phyloP scores from a whole-genome alignment of 2,797 vertebrate species.

The Furcifer pardalis region DNA sequence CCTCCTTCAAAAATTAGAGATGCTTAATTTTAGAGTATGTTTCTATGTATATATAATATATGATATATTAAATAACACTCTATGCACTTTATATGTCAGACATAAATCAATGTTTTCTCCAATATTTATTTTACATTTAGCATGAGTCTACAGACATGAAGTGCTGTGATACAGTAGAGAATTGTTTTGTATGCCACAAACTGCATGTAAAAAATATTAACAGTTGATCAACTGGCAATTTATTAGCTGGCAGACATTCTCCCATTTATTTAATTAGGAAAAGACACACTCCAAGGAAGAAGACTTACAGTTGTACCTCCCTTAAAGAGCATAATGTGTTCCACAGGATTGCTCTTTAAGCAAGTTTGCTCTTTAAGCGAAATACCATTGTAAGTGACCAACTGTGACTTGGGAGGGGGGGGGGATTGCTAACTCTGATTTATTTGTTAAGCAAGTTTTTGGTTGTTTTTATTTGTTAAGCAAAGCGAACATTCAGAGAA shows the following conservation, averaged over 20 bases:
- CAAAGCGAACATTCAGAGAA: too few relatives aligned
- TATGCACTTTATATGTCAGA: slow-evolving; percentile 24
- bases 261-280: slow-evolving; percentile 2
- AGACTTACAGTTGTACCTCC: too few relatives aligned
- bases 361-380: too few relatives aligned
- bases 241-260: slow-evolving; percentile 19
- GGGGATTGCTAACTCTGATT: too few relatives aligned
- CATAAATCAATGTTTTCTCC: slow-evolving; percentile 7
- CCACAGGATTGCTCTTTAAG: too few relatives aligned
- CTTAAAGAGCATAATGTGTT: too few relatives aligned
- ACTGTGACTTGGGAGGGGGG: too few relatives aligned
- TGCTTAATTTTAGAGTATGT: neutral
- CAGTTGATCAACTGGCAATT: neutral
- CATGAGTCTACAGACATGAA: slow-evolving; percentile 9
- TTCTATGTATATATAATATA: slow-evolving; percentile 36
- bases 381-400: too few relatives aligned
- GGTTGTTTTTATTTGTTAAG: too few relatives aligned
- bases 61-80: slow-evolving; percentile 37
- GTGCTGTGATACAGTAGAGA: slow-evolving; percentile 15
- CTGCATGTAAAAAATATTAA: neutral
- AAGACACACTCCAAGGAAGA: slow-evolving; percentile 8
- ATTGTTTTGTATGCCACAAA: neutral
- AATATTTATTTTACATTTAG: slow-evolving; percentile 23
- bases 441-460: too few relatives aligned
- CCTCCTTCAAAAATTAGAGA: slow-evolving; percentile 23